A percentile compares a stretch with the other conserved stretches of the same genome.
These are phyloP conservation scores for Acanthornis magna DNA, from an alignment of 2,797 vertebrate species.

Conservation along the genomic window DNA sequence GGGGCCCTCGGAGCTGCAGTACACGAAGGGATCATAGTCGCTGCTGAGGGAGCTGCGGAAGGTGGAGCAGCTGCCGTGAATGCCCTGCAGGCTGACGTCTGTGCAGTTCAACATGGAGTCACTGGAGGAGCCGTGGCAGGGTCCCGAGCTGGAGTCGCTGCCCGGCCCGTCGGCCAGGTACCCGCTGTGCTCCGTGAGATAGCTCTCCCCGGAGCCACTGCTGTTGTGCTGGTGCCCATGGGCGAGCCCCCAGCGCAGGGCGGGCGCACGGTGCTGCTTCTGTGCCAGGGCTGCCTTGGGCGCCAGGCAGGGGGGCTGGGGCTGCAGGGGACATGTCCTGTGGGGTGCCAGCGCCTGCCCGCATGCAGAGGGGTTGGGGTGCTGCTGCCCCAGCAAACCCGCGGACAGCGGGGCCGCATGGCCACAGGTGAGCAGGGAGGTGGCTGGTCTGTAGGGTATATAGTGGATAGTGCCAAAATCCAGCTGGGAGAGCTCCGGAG, in stretches of 20 bases:
- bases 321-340: slow-evolving; percentile 76
- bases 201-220: slow-evolving; percentile 91
- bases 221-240: slow-evolving; percentile 82
- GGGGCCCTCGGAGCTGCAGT: slow-evolving; percentile 78
- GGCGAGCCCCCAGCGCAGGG: slow-evolving; percentile 27
- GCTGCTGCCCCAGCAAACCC: slow-evolving; percentile 72
- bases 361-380: slow-evolving; percentile 70
- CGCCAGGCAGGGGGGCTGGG: slow-evolving; percentile 73
- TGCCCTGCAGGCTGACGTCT: slow-evolving; percentile 90
- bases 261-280: slow-evolving; percentile 65
- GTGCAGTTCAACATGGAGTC: slow-evolving; percentile 97
- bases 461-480: slow-evolving; percentile 80
- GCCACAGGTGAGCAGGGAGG: slow-evolving; percentile 66
- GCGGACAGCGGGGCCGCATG: slow-evolving; percentile 73
- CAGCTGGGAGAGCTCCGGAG: slow-evolving; percentile 77
- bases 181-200: slow-evolving; percentile 90
- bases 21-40: slow-evolving; percentile 92
- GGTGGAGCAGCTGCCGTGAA: slow-evolving; percentile 96
- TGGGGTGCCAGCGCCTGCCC: slow-evolving; percentile 63
- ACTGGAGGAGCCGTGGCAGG: slow-evolving; percentile 94
- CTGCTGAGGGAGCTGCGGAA: slow-evolving; percentile 97
- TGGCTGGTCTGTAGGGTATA: slow-evolving; percentile 75
- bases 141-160: slow-evolving; percentile 96
- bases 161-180: slow-evolving; percentile 93
- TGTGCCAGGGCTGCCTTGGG: slow-evolving; percentile 70